Evolutionary conservation across 2,797 vertebrate species (phyloP).

Genomic region (Gallinago solitaria): DNA sequence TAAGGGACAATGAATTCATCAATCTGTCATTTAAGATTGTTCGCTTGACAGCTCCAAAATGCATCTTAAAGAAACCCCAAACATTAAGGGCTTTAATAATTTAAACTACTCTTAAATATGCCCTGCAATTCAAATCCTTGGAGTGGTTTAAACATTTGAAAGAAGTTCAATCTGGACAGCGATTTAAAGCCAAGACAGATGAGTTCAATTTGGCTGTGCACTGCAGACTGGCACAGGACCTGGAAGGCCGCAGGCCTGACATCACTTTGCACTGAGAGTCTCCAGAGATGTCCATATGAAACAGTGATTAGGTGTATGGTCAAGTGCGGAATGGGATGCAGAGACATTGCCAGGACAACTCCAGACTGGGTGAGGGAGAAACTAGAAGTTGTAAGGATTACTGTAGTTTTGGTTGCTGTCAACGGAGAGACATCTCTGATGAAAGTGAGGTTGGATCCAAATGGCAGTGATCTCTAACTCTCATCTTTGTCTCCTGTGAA

Average conservation of each 20-base stretch:
- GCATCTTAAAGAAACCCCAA: constrained; percentile 43
- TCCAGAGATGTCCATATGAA: not conserved
- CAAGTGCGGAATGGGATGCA: not conserved
- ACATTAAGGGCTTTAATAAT: constrained; percentile 76
- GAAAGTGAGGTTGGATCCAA: not conserved
- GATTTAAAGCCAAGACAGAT: constrained; percentile 37
- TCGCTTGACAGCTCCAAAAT: constrained; percentile 70
- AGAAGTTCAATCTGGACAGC: constrained; percentile 65
- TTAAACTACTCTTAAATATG: constrained; percentile 73
- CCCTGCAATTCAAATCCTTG: constrained; percentile 68
- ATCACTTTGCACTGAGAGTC: constrained; percentile 31
- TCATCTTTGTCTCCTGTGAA: not conserved
- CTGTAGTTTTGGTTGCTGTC: not conserved
- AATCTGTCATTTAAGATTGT: constrained; percentile 64
- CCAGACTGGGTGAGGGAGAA: not conserved
- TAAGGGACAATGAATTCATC: constrained; percentile 58
- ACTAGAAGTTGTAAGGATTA: not conserved
- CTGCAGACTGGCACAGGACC: not conserved
- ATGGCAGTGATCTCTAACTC: not conserved
- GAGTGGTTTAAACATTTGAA: constrained; percentile 74
- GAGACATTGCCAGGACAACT: not conserved
- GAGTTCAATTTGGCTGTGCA: constrained; percentile 37
- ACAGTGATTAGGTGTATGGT: not conserved
- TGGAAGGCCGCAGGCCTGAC: not conserved
- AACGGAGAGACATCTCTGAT: not conserved